phyloP scores from a whole-genome alignment of 2,888 invertebrate species.

The Abrostola triplasia region DNA sequence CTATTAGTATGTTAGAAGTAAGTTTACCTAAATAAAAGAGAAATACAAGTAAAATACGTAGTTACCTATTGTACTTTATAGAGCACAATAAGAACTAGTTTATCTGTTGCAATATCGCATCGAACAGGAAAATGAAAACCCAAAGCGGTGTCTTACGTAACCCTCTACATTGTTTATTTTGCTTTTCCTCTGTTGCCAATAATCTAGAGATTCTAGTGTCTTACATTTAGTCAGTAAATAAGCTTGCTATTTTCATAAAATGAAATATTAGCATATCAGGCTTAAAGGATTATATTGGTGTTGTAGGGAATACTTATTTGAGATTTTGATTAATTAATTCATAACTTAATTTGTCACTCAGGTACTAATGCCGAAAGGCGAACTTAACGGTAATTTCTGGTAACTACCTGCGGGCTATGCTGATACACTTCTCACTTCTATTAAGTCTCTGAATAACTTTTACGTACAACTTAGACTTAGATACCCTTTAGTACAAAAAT shows the following conservation, averaged over 20 bases:
- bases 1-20: too few relatives aligned
- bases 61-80: conserved; percentile 10
- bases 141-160: conserved; percentile 26
- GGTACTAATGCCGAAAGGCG: too few relatives aligned
- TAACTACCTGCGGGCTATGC: too few relatives aligned
- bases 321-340: too few relatives aligned
- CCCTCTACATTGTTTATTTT: conserved; percentile 29
- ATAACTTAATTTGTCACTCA: too few relatives aligned
- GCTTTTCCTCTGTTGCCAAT: conserved; percentile 18
- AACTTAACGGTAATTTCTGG: too few relatives aligned
- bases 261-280: neutral
- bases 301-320: too few relatives aligned
- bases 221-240: conserved; percentile 5
- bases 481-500: too few relatives aligned
- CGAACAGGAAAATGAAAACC: conserved; percentile 19
- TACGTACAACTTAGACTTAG: too few relatives aligned
- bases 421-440: too few relatives aligned
- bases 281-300: neutral
- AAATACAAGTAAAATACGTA: neutral
- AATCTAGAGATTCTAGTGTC: neutral
- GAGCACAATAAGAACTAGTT: conserved; percentile 33
- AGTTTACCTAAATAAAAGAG: neutral
- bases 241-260: conserved; percentile 20
- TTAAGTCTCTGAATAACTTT: too few relatives aligned
- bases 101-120: conserved; percentile 30